phyloP scores from a whole-genome alignment of 2,797 vertebrate genomes.

The Muscicapa comitata region DNA sequence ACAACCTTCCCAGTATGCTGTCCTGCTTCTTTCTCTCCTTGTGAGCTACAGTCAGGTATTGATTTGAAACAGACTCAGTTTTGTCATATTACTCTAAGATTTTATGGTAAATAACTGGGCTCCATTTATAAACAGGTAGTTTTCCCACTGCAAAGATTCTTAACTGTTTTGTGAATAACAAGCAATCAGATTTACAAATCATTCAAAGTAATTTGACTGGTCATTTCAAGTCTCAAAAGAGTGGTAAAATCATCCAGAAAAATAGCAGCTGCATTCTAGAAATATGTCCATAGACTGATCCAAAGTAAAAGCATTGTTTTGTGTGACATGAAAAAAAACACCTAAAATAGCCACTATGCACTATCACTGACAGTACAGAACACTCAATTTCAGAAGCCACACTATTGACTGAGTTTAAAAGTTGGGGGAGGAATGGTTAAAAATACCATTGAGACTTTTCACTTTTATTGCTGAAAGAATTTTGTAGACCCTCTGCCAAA shows the following conservation, averaged over 20 bases:
- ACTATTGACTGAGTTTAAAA: background rate
- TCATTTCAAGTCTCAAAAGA: background rate
- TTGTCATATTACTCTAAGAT: background rate
- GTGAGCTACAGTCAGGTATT: background rate
- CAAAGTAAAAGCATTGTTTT: background rate
- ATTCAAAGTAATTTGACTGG: background rate
- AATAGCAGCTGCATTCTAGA: background rate
- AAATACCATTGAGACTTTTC: background rate
- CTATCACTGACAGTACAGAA: background rate
- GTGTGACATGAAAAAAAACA: background rate
- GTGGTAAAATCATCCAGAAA: background rate
- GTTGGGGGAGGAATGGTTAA: accelerated
- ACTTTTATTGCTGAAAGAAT: background rate
- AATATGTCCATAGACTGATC: background rate
- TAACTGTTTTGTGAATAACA: background rate
- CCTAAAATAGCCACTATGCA: background rate
- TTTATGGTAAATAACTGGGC: background rate
- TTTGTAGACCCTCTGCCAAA: background rate
- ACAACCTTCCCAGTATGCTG: background rate
- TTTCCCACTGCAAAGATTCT: background rate
- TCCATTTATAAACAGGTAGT: background rate
- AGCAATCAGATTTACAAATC: background rate
- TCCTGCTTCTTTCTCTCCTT: background rate
- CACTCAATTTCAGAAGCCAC: background rate
- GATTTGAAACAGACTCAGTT: background rate